These are phyloP conservation scores for Villa cingulata DNA, from an alignment of 2,888 invertebrate genomes.

Conservation along the genomic window DNA sequence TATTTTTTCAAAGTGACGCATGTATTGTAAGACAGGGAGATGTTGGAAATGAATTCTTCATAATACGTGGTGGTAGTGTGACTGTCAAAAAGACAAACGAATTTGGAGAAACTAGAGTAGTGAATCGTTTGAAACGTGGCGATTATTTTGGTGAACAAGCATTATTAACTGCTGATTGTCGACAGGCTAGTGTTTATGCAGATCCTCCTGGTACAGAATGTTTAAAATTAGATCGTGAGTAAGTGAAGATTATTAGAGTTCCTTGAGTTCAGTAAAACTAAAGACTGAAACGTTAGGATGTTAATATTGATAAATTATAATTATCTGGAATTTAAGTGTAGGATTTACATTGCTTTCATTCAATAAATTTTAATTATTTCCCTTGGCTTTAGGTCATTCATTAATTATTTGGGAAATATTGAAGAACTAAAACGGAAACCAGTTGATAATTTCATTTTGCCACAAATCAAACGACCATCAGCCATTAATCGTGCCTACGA, in stretches of 20 bases:
- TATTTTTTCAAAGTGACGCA: conserved; percentile 66
- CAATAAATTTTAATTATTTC: background rate
- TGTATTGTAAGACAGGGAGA: conserved; percentile 76
- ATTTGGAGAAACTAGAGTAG: conserved; percentile 47
- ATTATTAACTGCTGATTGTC: conserved; percentile 65
- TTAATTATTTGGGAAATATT: conserved; percentile 62
- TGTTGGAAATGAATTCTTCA: conserved; percentile 78
- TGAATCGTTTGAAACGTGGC: conserved; percentile 58
- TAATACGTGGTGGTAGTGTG: conserved; percentile 73
- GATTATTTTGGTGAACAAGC: conserved; percentile 86
- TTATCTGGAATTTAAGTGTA: background rate
- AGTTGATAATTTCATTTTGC: conserved; percentile 15
- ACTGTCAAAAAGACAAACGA: conserved; percentile 53
- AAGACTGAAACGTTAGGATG: too few relatives aligned
- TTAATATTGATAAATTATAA: too few relatives aligned
- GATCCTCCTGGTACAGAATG: conserved; percentile 74
- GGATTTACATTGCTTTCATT: background rate
- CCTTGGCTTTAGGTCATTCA: conserved; percentile 59
- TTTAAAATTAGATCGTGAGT: conserved; percentile 73
- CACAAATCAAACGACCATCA: conserved; percentile 19
- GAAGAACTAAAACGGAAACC: conserved; percentile 36
- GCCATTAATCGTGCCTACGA: conserved; percentile 43
- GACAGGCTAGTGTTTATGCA: conserved; percentile 85
- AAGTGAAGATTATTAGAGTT: conserved; percentile 29
- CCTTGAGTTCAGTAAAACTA: too few relatives aligned